phyloP scores from a whole-genome alignment of 37 sponge, comb jelly and placozoan genomes.

The Theonella swinhoei region DNA sequence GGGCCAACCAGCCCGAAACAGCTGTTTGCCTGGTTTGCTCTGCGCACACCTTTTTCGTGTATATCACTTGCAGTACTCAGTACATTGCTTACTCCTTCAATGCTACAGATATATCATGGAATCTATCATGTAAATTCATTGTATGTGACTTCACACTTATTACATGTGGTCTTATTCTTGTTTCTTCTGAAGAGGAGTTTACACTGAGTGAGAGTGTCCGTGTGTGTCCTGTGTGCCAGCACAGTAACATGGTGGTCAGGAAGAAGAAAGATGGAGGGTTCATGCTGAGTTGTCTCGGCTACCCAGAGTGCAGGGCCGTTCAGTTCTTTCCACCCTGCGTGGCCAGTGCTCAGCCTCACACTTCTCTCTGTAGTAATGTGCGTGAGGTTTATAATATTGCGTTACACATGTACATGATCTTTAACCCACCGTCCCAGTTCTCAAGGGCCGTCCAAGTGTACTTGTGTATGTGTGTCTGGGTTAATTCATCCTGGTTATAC shows the following conservation, averaged over 20 bases:
- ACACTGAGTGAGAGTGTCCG: conserved; percentile 54
- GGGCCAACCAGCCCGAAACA: no score
- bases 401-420: conserved; percentile 8
- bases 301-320: conserved; percentile 74
- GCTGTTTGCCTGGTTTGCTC: no score
- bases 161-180: neutral
- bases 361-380: conserved; percentile 49
- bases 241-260: conserved; percentile 67
- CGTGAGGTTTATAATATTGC: no score
- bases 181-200: conserved; percentile 12
- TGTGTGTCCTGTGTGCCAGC: conserved; percentile 73
- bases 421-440: no score
- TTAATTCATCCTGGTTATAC: no score
- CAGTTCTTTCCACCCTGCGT: conserved; percentile 81
- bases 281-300: conserved; percentile 79
- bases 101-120: no score
- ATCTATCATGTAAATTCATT: no score
- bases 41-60: no score
- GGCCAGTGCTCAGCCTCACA: conserved; percentile 14
- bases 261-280: conserved; percentile 75
- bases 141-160: no score
- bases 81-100: neutral
- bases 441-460: no score
- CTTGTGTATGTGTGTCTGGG: no score
- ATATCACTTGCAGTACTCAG: neutral